Evolutionary conservation across 1,140 invertebrate species (phyloP).

Genomic region (Heliconius congener): DNA sequence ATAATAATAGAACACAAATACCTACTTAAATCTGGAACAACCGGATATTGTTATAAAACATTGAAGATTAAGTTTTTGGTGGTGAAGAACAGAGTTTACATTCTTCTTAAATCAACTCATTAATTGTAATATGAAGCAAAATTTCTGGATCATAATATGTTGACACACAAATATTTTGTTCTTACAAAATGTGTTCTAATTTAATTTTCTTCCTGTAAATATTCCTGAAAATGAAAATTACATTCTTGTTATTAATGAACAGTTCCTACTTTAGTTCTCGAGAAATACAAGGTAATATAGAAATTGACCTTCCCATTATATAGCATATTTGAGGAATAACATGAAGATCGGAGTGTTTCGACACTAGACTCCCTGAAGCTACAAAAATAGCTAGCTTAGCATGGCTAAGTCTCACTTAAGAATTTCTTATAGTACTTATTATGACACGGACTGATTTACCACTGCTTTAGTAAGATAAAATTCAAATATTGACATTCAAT

Average conservation of each 20-base stretch:
- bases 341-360: background rate
- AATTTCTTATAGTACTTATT: too few species aligned
- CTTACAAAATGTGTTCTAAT: conserved; percentile 10
- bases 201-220: background rate
- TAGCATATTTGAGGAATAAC: too few species aligned
- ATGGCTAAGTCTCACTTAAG: too few species aligned
- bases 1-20: too few species aligned
- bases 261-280: background rate
- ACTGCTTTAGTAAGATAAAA: too few species aligned
- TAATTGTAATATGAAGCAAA: background rate
- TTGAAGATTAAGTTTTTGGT: background rate
- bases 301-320: background rate
- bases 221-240: conserved; percentile 3
- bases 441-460: too few species aligned
- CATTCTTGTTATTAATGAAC: background rate
- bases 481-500: too few species aligned
- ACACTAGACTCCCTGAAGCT: too few species aligned
- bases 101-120: background rate
- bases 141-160: background rate
- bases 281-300: background rate
- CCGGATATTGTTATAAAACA: background rate
- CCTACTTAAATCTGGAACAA: background rate
- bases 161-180: conserved; percentile 6
- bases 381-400: too few species aligned
- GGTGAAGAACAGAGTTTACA: background rate